Evolutionary conservation across 2,113 vertebrate genomes (phyloP).

Genomic region (Carassius carassius): DNA sequence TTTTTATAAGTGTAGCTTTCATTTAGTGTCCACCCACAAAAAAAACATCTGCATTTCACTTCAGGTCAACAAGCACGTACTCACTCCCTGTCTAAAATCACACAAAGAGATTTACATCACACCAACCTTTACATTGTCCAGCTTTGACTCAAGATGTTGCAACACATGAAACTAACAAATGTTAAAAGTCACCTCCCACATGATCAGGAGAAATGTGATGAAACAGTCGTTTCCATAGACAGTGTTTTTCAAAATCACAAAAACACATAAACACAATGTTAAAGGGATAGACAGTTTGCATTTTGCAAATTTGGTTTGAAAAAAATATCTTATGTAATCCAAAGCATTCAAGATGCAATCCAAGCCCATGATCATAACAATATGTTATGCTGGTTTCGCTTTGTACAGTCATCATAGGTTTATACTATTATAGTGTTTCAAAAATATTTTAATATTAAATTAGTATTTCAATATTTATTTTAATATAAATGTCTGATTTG

Average conservation of each 20-base stretch:
- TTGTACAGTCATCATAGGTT: neutral
- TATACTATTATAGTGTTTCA: neutral
- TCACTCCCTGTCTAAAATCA: neutral
- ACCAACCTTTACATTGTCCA: neutral
- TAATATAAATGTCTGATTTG: neutral
- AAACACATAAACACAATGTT: neutral
- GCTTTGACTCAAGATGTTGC: neutral
- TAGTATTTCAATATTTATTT: too few species aligned
- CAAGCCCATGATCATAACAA: neutral
- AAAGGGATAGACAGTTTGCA: neutral
- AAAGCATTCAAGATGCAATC: neutral
- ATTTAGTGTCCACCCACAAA: constrained; percentile 38
- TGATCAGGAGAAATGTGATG: constrained; percentile 22
- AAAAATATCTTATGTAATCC: neutral
- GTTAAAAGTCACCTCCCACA: neutral
- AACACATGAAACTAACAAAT: constrained; percentile 15
- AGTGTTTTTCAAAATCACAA: neutral
- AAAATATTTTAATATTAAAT: too few species aligned
- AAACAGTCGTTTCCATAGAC: neutral
- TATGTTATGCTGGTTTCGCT: neutral
- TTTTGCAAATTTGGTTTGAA: neutral
- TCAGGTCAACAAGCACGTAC: constrained; percentile 4
- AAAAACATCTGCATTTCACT: neutral
- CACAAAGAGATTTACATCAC: neutral
- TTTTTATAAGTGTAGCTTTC: neutral